Evolutionary conservation across 2,797 vertebrate genomes (phyloP).

Genomic region (Poecilia velifera): DNA sequence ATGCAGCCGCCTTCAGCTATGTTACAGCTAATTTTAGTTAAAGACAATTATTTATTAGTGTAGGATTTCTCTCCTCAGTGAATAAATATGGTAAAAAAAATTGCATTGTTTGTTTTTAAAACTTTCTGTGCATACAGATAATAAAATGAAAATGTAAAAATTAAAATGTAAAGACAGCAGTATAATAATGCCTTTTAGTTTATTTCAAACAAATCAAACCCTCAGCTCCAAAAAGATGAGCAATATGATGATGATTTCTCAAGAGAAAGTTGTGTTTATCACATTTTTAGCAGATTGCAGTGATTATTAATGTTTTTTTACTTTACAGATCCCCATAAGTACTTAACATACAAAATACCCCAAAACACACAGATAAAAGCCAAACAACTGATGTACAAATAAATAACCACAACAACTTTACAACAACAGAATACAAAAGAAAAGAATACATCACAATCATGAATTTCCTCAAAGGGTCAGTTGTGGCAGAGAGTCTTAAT

Average conservation of each 20-base stretch:
- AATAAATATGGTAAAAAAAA: neutral
- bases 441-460: too few species aligned
- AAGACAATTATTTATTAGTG: neutral
- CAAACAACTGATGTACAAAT: neutral
- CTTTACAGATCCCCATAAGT: too few species aligned
- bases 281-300: neutral
- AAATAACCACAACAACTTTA: too few species aligned
- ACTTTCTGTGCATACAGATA: neutral
- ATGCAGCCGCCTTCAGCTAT: neutral
- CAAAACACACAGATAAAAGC: neutral
- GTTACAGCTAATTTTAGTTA: neutral
- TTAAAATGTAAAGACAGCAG: neutral
- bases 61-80: neutral
- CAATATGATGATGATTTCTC: neutral
- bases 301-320: neutral
- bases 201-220: neutral
- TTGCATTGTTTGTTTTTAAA: neutral
- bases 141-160: neutral
- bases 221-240: neutral
- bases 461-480: too few species aligned
- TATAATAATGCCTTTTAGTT: neutral
- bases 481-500: too few species aligned
- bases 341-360: too few species aligned
- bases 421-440: too few species aligned
- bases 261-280: neutral